Conservation (phyloP, 2,888 invertebrate genomes). For the Xylota sylvarum region DNA sequence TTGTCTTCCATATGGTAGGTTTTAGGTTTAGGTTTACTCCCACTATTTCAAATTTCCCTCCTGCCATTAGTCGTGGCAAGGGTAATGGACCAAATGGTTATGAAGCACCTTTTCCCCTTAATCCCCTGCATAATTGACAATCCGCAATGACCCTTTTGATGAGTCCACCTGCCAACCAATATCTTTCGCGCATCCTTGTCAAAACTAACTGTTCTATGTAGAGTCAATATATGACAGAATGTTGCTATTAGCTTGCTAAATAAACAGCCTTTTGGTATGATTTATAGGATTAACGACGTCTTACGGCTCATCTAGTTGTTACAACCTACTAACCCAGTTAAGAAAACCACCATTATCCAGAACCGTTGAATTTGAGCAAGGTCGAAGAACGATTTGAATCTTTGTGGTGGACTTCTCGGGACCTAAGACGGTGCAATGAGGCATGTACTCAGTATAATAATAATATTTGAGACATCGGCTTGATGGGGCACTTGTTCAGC, state of each 20-base stretch:
- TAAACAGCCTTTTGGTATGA: background rate
- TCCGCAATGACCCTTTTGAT: no score
- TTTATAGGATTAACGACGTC: constrained; percentile 24
- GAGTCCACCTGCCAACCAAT: no score
- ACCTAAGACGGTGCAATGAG: background rate
- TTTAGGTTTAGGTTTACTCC: no score
- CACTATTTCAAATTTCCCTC: no score
- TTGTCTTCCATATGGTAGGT: constrained; percentile 43
- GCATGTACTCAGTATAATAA: constrained; percentile 3
- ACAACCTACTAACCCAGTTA: no score
- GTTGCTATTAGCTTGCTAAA: no score
- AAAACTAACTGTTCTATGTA: constrained; percentile 47
- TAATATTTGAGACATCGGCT: no score
- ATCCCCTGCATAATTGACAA: background rate
- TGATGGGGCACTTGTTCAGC: no score
- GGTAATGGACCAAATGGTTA: constrained; percentile 22
- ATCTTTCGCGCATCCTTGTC: constrained; percentile 17
- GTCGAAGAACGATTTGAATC: constrained; percentile 1
- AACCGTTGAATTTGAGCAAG: no score
- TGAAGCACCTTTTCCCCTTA: constrained; percentile 17
- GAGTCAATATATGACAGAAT: background rate
- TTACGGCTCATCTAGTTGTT: no score
- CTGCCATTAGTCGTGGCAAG: no score
- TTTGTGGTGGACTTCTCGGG: constrained; percentile 15
- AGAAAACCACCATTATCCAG: no score